Base-by-base conservation (phyloP, 2,888 invertebrate species). In the Zonitis immaculata region DNA sequence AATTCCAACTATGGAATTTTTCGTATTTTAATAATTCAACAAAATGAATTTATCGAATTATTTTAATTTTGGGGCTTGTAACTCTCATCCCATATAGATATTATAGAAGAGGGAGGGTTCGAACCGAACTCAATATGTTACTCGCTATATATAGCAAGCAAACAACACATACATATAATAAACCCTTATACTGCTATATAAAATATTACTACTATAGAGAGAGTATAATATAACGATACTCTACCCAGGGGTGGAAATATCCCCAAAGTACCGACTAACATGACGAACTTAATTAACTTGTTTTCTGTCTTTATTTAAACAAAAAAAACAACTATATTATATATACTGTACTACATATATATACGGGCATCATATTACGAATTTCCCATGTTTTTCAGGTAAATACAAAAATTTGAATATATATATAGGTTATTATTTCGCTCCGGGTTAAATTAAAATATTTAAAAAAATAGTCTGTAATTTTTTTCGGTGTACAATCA, bases 221-320 rank as follows among this genome's bases (percentile, higher is more conserved):
- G 65, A 64, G 65, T 63, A 64, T 67, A 68, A 64, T 67, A 66
- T 67, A 65, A 66, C 65, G 68, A 68, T 65, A 68, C 63, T n/a
- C n/a, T n/a, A 58, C 61, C 60, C 59, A 61, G 59, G 64, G 65
- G 63, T 58, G 35, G 59, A 64, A 65, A 64, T 63, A 62, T 62
- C 66, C 63, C 66, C 49, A 54, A 62, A 62, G 64, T 59, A 63
- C 59, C 58, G 62, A 62, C 60, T 57, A 60, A 69, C 69, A 70
- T 66, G 67, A 66, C 63, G 65, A 66, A 68, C 64, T 68, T 70
- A 70, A 70, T 70, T 70, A 69, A 70, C 68, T 68, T 63, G 56
- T 56, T 58, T 58, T 64, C 67, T 61, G 57, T 69, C 70, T 69
- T 67, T 61, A 52, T 68, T 69, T 62, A 67, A 68, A 69, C 67